Conservation (phyloP, 2,797 vertebrate genomes). For the Enteromius anoplus region DNA sequence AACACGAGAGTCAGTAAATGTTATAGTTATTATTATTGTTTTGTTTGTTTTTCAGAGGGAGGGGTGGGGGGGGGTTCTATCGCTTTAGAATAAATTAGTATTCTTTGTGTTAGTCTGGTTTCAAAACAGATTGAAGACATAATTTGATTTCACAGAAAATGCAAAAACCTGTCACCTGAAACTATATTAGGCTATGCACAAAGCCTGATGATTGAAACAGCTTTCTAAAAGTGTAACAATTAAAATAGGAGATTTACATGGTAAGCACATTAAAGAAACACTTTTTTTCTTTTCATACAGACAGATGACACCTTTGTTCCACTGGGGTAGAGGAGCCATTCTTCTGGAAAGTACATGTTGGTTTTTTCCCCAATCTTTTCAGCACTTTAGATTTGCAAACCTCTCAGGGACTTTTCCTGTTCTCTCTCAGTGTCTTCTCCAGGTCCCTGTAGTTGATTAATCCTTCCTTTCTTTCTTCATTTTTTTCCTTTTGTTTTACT, state of each 20-base stretch:
- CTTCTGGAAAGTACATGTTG: constrained; percentile 62
- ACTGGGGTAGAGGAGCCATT: constrained; percentile 49
- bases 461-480: constrained; percentile 43
- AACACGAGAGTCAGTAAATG: background rate
- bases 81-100: background rate
- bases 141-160: background rate
- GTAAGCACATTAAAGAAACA: constrained; percentile 28
- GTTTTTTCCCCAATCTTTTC: constrained; percentile 46
- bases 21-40: too few relatives aligned
- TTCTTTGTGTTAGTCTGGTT: background rate
- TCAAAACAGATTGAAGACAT: background rate
- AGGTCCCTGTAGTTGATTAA: constrained; percentile 69
- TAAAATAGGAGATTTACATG: constrained; percentile 16
- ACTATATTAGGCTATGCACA: background rate
- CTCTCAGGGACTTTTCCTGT: constrained; percentile 57
- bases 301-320: constrained; percentile 63
- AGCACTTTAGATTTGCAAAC: constrained; percentile 29
- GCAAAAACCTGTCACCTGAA: background rate
- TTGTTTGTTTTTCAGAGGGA: too few relatives aligned
- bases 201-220: background rate
- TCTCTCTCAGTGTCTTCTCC: constrained; percentile 60
- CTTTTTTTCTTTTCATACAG: background rate
- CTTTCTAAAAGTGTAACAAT: constrained; percentile 10
- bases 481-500: constrained; percentile 55
- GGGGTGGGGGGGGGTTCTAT: background rate